These are phyloP conservation scores for Umimayanthus chanpuru DNA, from an alignment of 92 coral and sea anemone genomes.

Conservation along the genomic window DNA sequence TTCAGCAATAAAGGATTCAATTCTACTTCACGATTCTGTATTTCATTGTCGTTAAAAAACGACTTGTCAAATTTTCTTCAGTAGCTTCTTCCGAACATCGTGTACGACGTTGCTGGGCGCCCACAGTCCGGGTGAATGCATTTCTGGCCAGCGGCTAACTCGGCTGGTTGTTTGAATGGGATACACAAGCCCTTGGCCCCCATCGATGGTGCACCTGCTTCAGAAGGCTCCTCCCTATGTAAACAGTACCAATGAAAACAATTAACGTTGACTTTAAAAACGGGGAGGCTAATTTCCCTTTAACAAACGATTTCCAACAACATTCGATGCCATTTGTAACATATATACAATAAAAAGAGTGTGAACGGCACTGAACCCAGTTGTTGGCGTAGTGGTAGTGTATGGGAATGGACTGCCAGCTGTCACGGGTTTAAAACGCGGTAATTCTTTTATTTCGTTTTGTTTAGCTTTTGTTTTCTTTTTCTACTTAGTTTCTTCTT, in stretches of 20 bases:
- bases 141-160: constrained; percentile 80
- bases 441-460: neutral
- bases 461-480: no score
- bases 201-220: constrained; percentile 97
- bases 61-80: constrained; percentile 19
- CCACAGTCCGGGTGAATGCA: constrained; percentile 92
- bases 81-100: constrained; percentile 95
- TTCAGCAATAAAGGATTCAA: neutral
- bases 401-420: no score
- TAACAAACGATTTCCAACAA: no score
- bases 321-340: no score
- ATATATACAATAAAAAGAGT: no score
- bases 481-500: no score
- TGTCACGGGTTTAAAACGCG: neutral
- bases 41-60: neutral
- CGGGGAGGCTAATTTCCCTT: no score
- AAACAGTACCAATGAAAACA: neutral
- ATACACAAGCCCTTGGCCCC: constrained; percentile 97
- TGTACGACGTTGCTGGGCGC: constrained; percentile 74
- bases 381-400: no score
- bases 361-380: no score
- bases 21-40: neutral
- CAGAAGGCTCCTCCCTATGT: constrained; percentile 87
- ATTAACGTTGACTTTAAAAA: no score
- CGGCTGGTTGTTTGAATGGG: constrained; percentile 93